These are phyloP conservation scores for Cryptoblepharus egeriae DNA, from an alignment of 2,797 vertebrate species.

Conservation along the genomic window DNA sequence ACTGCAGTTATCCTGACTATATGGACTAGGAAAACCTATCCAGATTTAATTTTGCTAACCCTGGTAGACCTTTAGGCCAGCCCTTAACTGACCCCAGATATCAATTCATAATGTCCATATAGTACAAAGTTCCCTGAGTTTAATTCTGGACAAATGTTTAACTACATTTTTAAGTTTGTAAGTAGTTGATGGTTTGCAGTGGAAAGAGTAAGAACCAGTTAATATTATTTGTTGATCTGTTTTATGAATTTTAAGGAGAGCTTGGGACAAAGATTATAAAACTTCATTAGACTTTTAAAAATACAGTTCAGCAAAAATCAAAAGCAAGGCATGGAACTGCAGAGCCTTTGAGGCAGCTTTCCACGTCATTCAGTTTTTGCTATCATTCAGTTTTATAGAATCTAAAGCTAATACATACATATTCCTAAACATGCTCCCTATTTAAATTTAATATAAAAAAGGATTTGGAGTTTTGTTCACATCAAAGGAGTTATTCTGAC, in stretches of 20 bases:
- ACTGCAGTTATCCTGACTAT: no score
- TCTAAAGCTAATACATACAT: constrained; percentile 25
- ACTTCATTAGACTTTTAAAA: constrained; percentile 46
- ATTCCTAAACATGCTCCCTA: constrained; percentile 56
- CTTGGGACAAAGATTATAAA: constrained; percentile 21
- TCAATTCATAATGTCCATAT: background rate
- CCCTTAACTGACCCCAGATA: no score
- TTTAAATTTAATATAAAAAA: constrained; percentile 64
- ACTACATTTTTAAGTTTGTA: background rate
- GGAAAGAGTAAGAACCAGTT: background rate
- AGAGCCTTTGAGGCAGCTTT: constrained; percentile 38
- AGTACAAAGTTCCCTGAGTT: background rate
- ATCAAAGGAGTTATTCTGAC: constrained; percentile 72
- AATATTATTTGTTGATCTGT: background rate
- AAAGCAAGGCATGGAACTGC: constrained; percentile 48
- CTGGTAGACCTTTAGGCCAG: no score
- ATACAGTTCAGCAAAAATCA: constrained; percentile 46
- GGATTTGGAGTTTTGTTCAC: constrained; percentile 68
- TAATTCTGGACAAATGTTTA: background rate
- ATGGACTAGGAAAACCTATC: no score
- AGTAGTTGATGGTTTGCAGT: background rate
- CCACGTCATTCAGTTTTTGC: background rate
- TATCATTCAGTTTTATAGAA: constrained; percentile 50
- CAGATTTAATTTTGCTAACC: no score
- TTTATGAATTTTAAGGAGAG: background rate